Evolutionary conservation across 2,888 invertebrate genomes (phyloP).

Genomic region (Lasioglossum malachurum): DNA sequence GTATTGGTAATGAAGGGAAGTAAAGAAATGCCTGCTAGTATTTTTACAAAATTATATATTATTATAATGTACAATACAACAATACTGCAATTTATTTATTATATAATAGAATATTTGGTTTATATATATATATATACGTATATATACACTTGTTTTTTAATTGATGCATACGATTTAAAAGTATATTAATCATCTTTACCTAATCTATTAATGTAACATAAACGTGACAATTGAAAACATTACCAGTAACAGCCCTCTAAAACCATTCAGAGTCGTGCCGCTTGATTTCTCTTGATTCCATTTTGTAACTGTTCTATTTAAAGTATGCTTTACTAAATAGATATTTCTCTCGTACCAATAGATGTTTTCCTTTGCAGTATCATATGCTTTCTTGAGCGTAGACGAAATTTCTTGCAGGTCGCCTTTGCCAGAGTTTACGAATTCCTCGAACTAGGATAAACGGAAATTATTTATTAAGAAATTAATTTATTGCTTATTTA

Average conservation of each 20-base stretch:
- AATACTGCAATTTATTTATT: not conserved
- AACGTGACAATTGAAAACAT: conserved; percentile 27
- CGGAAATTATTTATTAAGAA: not conserved
- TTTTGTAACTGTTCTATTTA: not conserved
- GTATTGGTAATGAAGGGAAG: not conserved
- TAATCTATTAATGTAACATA: conserved; percentile 1
- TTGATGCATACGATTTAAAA: not conserved
- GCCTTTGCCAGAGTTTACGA: conserved; percentile 15
- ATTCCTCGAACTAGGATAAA: conserved; percentile 19
- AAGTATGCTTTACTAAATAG: not conserved
- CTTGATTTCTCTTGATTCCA: not conserved
- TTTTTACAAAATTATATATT: not conserved
- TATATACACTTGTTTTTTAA: conserved; percentile 5
- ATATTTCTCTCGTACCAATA: conserved; percentile 46
- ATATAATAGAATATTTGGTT: not conserved
- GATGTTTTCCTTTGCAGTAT: conserved; percentile 54
- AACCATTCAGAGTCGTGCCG: not conserved
- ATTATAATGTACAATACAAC: not conserved
- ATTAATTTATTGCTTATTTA: not conserved
- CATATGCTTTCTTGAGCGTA: conserved; percentile 39
- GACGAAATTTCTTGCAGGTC: conserved; percentile 26
- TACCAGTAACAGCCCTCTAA: conserved; percentile 1
- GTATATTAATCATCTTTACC: not conserved
- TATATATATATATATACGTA: not conserved
- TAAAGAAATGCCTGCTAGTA: not conserved